Evolutionary conservation across 2,888 invertebrate species (phyloP).

Genomic region (Drosophila lutescens): DNA sequence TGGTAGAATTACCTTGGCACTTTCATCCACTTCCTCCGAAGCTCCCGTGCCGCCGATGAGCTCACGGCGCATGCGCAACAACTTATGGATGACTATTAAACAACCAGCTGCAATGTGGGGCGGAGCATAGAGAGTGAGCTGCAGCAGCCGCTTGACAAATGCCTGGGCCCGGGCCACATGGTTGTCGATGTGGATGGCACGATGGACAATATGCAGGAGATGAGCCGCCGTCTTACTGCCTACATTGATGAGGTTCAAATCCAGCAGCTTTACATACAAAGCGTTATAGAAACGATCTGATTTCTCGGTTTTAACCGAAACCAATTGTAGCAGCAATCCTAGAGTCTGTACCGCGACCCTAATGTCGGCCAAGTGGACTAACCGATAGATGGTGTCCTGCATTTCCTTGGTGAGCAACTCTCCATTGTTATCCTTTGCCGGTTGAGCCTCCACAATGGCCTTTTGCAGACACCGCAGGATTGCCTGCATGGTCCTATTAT

Average conservation of each 20-base stretch:
- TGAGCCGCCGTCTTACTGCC: constrained; percentile 88
- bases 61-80: constrained; percentile 88
- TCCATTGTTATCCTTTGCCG: constrained; percentile 68
- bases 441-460: constrained; percentile 85
- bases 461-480: constrained; percentile 93
- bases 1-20: constrained; percentile 10
- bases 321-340: constrained; percentile 81
- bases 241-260: constrained; percentile 87
- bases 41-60: constrained; percentile 61
- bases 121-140: constrained; percentile 88
- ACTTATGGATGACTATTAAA: constrained; percentile 86
- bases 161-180: constrained; percentile 90
- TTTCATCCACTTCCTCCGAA: constrained; percentile 10
- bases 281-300: constrained; percentile 90
- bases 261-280: constrained; percentile 93
- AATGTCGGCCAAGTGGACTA: constrained; percentile 92
- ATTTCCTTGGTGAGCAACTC: constrained; percentile 83
- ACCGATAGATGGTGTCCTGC: constrained; percentile 90
- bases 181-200: constrained; percentile 92
- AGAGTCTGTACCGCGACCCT: constrained; percentile 87
- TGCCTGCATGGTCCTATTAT: constrained; percentile 93
- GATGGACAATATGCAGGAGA: constrained; percentile 94
- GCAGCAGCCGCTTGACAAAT: constrained; percentile 93
- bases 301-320: constrained; percentile 81
- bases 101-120: constrained; percentile 93